Evolutionary conservation across 2,113 vertebrate genomes (phyloP), one percentile per base, ranked within the genome.

Genomic region (Solenodon paradoxus): DNA sequence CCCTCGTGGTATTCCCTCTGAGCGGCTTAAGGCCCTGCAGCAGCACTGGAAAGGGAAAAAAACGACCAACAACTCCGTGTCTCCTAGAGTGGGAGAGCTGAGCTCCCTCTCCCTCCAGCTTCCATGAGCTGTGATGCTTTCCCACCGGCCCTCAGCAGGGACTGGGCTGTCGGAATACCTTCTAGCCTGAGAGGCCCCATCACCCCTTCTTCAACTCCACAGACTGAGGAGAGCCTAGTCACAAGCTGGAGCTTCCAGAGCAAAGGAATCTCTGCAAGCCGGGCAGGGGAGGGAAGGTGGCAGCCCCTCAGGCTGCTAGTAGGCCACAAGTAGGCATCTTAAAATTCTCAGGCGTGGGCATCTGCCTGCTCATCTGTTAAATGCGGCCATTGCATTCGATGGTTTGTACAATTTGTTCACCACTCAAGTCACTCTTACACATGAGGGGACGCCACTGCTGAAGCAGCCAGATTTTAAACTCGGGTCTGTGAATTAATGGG

Each of bases 271-370:
- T 83, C 63, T 83, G 28, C n/a, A 80, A 79, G 82, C 49, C 28
- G 20, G 38, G 66, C 12, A 19, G 35, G 57, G 22, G 42, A 40
- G 64, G 35, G 47, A 74, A 59, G 32, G 82, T 61, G 45, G 74
- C 11, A 75, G 77, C 77, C 84, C 75, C 88, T 85, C 61, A n/a
- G 87, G 53, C 72, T 92, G 64, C 87, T 83, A 40, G 26, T 77
- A 94, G 80, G 80, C 38, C 80, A 83, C 61, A 74, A 90, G 93
- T 95, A 95, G 79, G 92, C 95, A 96, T 96, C 85, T 97, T 94
- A 84, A 89, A 87, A 92, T 22, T 55, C 63, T 47, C 4, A 69
- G 68, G 83, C 32, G 75, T 92, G 80, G 95, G 94, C 93, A 92
- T 84, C 75, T 96, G 82, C 85, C 68, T 94, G 71, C 63, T 88